phyloP scores from a whole-genome alignment of 2,888 invertebrate species.

The Ischnus inquisitorius region DNA sequence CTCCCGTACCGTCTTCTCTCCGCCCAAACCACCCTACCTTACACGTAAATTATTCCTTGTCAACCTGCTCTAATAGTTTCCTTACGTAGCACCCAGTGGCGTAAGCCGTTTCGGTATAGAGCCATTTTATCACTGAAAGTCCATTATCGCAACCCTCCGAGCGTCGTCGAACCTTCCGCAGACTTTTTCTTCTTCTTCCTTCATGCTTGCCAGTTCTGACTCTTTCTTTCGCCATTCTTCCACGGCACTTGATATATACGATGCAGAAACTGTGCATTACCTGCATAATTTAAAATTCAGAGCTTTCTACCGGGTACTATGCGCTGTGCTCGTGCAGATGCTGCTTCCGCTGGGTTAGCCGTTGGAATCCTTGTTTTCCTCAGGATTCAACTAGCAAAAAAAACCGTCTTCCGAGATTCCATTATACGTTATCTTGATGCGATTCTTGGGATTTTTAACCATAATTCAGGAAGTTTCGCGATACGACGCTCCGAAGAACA shows the following conservation, averaged over 20 bases:
- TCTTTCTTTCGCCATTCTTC: constrained; percentile 49
- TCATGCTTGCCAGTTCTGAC: constrained; percentile 14
- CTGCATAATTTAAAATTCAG: constrained; percentile 81
- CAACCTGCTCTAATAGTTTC: constrained; percentile 71
- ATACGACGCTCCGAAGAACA: neutral
- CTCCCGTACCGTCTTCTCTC: constrained; percentile 10
- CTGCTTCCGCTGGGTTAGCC: neutral
- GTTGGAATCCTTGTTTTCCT: constrained; percentile 6
- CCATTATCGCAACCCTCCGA: constrained; percentile 79
- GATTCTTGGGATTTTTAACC: neutral
- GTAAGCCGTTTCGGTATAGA: constrained; percentile 78
- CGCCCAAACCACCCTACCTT: constrained; percentile 23
- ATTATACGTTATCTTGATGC: neutral
- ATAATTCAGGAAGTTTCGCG: neutral
- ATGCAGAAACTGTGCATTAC: constrained; percentile 78
- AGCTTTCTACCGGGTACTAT: constrained; percentile 6
- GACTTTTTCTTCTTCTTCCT: constrained; percentile 20
- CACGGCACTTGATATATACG: constrained; percentile 62
- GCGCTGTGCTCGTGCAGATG: neutral
- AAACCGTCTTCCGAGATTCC: neutral
- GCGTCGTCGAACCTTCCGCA: constrained; percentile 16
- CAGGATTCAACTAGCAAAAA: neutral
- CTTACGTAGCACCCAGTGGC: constrained; percentile 71
- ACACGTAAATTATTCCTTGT: constrained; percentile 70
- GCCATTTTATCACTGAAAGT: constrained; percentile 82